Base-by-base conservation (phyloP, 2,113 vertebrate genomes). In the Tetrao urogallus region DNA sequence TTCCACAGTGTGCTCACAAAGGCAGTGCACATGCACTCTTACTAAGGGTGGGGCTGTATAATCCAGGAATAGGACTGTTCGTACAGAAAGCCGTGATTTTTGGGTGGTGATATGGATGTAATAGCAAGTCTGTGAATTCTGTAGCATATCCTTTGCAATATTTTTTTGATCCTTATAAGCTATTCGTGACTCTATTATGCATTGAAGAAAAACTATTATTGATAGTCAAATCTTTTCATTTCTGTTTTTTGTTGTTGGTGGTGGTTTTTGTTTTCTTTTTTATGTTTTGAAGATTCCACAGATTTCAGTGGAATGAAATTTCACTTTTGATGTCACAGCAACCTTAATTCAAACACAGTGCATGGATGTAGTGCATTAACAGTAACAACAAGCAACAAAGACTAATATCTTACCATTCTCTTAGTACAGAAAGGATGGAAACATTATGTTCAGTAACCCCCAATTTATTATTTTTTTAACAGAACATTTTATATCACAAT, bases 141-240 rank as follows among this genome's bases (percentile, higher is more conserved):
- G 30, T 3, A 17, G 10, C 1, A 0, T 17, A 19, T 61, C 56
- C 58, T 36, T 78, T 32, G 36, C 32, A 8, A 10, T 1, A 3
- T 15, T 17, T 38, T 61, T 40, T 19, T n/a, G 19, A 40, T 63
- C 36, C 30, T 40, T 3, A 7, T 4, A 34, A n/a, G 11, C 13
- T 66, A 2, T 43, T 76, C 52, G 8, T 58, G 12, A 10, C 58
- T 76, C n/a, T 82, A 25, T 57, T 30, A 58, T 2, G 22, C 1
- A 38, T 21, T 4, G 6, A 5, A 66, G 64, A 25, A 43, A 61
- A 65, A 19, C 13, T 22, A 13, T 8, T 45, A 32, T 4, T 47
- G 20, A 21, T 28, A 42, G 38, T 2, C 63, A 64, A 13, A 38
- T 42, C 21, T 64, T 75, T 82, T 69, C 8, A 69, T 86, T 85